These are phyloP conservation scores for Caenorhabditis latens DNA, from an alignment of 1,140 invertebrate species.

Conservation along the genomic window DNA sequence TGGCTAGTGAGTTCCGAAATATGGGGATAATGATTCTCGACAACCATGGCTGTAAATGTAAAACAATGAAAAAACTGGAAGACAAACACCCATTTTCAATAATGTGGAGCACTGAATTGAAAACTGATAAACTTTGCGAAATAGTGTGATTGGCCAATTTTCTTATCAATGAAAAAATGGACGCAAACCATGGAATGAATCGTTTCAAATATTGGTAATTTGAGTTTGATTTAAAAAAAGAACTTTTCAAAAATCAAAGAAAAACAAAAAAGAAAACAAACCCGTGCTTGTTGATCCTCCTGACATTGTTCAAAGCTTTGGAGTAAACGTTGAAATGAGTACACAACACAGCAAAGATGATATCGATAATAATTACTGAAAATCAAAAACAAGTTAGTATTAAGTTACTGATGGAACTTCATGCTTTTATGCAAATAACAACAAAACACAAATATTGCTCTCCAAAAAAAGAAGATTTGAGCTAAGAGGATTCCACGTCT, in stretches of 20 bases:
- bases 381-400: background rate
- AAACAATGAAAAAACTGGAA: background rate
- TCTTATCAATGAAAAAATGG: slow-evolving; percentile 17
- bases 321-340: background rate
- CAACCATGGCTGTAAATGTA: slow-evolving; percentile 32
- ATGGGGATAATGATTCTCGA: slow-evolving; percentile 60
- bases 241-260: background rate
- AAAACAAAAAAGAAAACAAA: background rate
- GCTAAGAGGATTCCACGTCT: background rate
- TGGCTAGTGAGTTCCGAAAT: slow-evolving; percentile 49
- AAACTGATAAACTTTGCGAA: slow-evolving; percentile 38
- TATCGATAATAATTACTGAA: slow-evolving; percentile 28
- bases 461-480: background rate
- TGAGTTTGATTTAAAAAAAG: background rate
- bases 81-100: slow-evolving; percentile 17
- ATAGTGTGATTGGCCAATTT: background rate
- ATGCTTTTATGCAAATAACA: too few relatives aligned
- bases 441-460: too few relatives aligned
- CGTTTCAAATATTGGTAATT: background rate
- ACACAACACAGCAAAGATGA: slow-evolving; percentile 12
- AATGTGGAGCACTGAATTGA: background rate
- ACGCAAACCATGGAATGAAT: background rate
- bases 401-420: background rate
- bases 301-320: background rate
- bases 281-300: background rate